These are phyloP conservation scores for Dryocosmus kuriphilus DNA, from an alignment of 2,888 invertebrate species.

Conservation along the genomic window DNA sequence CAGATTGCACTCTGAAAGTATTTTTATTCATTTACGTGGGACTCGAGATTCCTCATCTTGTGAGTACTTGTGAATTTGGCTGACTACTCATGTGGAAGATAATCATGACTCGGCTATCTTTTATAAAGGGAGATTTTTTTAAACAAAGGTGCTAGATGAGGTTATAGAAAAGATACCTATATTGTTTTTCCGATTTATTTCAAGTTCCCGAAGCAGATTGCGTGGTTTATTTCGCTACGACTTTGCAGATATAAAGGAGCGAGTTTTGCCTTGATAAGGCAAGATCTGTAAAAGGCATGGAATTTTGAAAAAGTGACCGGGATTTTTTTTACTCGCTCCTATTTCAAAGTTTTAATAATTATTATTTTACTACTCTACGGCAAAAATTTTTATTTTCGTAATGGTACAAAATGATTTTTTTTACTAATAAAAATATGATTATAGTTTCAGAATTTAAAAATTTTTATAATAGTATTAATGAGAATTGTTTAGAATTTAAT, in stretches of 20 bases:
- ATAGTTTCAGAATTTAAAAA: no score
- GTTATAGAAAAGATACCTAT: not conserved
- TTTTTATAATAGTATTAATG: no score
- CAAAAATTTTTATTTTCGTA: no score
- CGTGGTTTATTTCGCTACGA: not conserved
- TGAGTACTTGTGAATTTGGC: not conserved
- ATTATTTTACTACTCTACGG: no score
- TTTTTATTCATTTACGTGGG: conserved; percentile 6
- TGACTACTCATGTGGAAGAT: not conserved
- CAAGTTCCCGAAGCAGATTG: not conserved
- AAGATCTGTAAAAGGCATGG: no score
- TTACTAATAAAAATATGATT: no score
- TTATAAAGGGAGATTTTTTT: not conserved
- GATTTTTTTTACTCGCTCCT: no score
- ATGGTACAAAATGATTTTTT: no score
- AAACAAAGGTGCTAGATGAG: not conserved
- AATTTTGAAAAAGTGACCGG: no score
- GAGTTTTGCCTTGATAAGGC: conserved; percentile 1
- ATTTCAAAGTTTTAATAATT: no score
- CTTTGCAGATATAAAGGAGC: conserved; percentile 10
- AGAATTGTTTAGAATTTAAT: no score
- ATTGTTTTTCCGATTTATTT: not conserved
- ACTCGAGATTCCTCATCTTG: not conserved
- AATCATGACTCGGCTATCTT: not conserved
- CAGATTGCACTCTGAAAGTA: conserved; percentile 12